Percentiles rank a stretch among this genome's conserved stretches.
phyloP scores from a whole-genome alignment of 2,797 vertebrate genomes.

The Cygnus olor region DNA sequence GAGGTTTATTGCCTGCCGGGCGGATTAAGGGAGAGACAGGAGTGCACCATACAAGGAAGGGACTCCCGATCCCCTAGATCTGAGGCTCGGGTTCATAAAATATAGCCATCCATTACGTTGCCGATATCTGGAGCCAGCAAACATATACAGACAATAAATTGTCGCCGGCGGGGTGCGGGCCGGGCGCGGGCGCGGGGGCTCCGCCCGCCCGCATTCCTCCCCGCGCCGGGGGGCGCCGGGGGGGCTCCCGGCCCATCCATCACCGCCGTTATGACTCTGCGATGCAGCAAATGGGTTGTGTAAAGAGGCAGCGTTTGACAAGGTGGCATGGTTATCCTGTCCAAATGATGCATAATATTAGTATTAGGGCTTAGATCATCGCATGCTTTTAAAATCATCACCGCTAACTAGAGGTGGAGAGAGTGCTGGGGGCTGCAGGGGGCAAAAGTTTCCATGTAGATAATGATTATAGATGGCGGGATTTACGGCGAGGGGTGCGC shows the following conservation, averaged over 20 bases:
- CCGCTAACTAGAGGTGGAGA: background rate
- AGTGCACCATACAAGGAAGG: constrained; percentile 82
- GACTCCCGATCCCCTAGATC: constrained; percentile 73
- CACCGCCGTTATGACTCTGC: constrained; percentile 72
- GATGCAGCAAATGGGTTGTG: constrained; percentile 67
- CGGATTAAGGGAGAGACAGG: constrained; percentile 72
- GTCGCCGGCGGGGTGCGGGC: constrained; percentile 69
- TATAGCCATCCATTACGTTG: constrained; percentile 81
- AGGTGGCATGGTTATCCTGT: constrained; percentile 73
- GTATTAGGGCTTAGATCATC: constrained; percentile 69
- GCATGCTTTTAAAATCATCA: constrained; percentile 72
- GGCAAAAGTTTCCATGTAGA: constrained; percentile 60
- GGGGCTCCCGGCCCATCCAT: constrained; percentile 71
- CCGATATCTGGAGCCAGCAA: constrained; percentile 91
- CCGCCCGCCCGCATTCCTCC: constrained; percentile 74
- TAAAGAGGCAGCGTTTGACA: constrained; percentile 70
- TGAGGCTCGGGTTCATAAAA: constrained; percentile 79
- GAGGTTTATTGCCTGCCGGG: constrained; percentile 73
- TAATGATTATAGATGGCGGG: background rate
- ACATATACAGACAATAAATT: constrained; percentile 94
- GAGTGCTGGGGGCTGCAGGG: background rate
- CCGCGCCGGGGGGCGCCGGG: constrained; percentile 64
- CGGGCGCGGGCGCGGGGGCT: constrained; percentile 65
- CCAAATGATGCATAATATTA: constrained; percentile 71
- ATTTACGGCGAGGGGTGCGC: background rate